These are phyloP conservation scores for Sciurus carolinensis DNA, from an alignment of 2,797 vertebrate species.

Conservation along the genomic window DNA sequence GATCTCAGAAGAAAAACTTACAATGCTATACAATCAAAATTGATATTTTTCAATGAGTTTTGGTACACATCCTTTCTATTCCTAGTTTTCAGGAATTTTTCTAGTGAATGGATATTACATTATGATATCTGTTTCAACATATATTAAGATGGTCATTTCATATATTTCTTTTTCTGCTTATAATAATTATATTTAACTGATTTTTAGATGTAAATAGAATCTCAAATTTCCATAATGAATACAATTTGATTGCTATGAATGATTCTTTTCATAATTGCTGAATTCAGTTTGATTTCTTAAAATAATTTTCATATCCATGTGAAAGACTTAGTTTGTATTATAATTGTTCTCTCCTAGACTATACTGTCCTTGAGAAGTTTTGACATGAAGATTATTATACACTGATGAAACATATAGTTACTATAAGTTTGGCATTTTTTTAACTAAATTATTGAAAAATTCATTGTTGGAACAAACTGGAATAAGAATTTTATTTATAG, in stretches of 20 bases:
- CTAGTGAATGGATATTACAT: background rate
- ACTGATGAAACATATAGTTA: background rate
- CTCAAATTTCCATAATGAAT: background rate
- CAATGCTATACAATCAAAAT: background rate
- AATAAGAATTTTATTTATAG: background rate
- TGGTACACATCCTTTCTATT: background rate
- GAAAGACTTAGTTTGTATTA: background rate
- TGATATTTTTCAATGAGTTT: background rate
- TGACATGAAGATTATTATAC: background rate
- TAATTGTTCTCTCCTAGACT: background rate
- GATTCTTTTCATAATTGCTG: background rate
- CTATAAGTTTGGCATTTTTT: background rate
- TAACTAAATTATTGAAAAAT: background rate
- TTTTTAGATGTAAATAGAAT: background rate
- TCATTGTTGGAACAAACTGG: background rate
- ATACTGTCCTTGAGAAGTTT: background rate
- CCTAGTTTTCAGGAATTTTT: background rate
- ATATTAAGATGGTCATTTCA: background rate
- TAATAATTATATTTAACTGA: background rate
- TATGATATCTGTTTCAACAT: background rate
- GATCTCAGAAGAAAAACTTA: constrained; percentile 1
- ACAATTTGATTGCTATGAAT: background rate
- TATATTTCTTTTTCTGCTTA: background rate
- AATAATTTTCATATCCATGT: background rate
- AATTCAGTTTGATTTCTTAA: background rate